phyloP scores from a whole-genome alignment of 2,797 vertebrate genomes.

The Austrolebias charrua region DNA sequence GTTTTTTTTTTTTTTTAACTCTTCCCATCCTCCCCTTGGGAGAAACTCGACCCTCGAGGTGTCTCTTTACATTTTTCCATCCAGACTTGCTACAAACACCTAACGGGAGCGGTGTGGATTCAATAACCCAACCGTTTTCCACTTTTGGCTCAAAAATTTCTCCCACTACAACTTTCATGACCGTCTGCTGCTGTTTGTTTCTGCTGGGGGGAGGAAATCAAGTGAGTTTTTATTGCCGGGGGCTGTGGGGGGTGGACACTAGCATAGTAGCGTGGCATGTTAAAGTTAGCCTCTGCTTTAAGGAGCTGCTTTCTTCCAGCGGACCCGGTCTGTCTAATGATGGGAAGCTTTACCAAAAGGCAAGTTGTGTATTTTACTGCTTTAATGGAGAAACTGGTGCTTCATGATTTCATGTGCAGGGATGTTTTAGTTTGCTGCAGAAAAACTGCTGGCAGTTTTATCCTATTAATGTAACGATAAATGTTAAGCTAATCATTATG shows the following conservation, averaged over 20 bases:
- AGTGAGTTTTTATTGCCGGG: slow-evolving; percentile 51
- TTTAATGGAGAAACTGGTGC: neutral
- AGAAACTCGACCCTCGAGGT: slow-evolving; percentile 73
- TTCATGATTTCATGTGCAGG: neutral
- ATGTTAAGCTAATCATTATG: too few relatives aligned
- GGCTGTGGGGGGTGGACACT: slow-evolving; percentile 12
- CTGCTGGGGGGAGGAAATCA: slow-evolving; percentile 46
- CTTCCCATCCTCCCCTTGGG: slow-evolving; percentile 40
- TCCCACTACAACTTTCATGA: slow-evolving; percentile 30
- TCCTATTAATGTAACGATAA: too few relatives aligned
- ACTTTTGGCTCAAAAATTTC: slow-evolving; percentile 38
- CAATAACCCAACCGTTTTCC: slow-evolving; percentile 33
- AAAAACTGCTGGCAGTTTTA: neutral
- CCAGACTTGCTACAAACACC: slow-evolving; percentile 58
- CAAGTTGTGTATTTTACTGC: slow-evolving; percentile 44
- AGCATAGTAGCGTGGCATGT: slow-evolving; percentile 42
- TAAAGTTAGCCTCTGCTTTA: slow-evolving; percentile 67
- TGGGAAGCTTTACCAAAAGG: slow-evolving; percentile 56
- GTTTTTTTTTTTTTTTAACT: slow-evolving; percentile 24
- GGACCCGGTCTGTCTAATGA: slow-evolving; percentile 25
- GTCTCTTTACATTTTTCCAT: slow-evolving; percentile 72
- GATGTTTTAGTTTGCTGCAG: slow-evolving; percentile 19
- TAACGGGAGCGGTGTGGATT: slow-evolving; percentile 42
- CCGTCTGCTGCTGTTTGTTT: slow-evolving; percentile 27
- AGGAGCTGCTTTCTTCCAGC: slow-evolving; percentile 37